Base-by-base conservation (phyloP, 2,797 vertebrate genomes). In the Sphenodon punctatus region DNA sequence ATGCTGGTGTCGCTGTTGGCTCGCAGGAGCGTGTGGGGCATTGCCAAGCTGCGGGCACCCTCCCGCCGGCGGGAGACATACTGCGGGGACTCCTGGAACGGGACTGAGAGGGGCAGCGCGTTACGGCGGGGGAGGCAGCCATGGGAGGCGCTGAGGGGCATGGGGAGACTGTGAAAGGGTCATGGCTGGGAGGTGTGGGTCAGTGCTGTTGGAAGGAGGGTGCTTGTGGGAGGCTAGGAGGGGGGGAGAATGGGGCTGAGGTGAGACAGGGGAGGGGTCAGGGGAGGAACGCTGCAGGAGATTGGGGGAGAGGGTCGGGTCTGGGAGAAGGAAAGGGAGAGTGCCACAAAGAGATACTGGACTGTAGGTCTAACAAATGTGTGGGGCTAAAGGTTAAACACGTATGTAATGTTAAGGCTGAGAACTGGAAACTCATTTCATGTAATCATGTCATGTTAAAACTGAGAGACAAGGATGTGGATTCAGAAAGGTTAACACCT, bases 1-100 rank as follows among this genome's bases (percentile, higher is more conserved):
- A 98, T 97, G 95, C 97, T 98, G 94, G 97, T 98, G 88, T 98
- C 98, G 0, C 98, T 98, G 96, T 98, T 98, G 93, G 97, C 97
- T 6, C 97, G 95, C 9, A 98, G 95, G 86, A 98, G 97, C 20
- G 96, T 96, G 2, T 97, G 97, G 51, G 97, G 97, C 23, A 97
- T 92, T 0, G 96, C 91, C 83, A 98, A 95, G 1, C 95, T 94
- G 4, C 96, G 95, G 25, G 92, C 60, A 41, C 96, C 97, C 68
- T 98, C 97, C 38, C 96, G 94, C 68, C 97, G 96, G 92, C 97
- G 97, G 74, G 96, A 97, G 22, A 97, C 97, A 0, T 97, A 98
- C 89, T 98, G 97, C 9, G 98, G 98, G 63, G 97, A 98, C 93
- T 98, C 98, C 94, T 98, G 95, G 78, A 98, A 98, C 46, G 97